phyloP scores from a whole-genome alignment of 1,140 invertebrate genomes.

The silkworm (Bombyx mori) region ASM3026992v2 NC_085129.1:6921001-6921500 shows the following conservation, averaged over 20 bases:
- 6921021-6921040: no score
- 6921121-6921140: no score
- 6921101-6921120: no score
- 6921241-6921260: neutral
- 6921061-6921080: no score
- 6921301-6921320: constrained; percentile 26
- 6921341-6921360: constrained; percentile 33
- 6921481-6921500: no score
- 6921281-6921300: constrained; percentile 9
- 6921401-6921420: constrained; percentile 35
- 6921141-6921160: no score
- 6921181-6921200: neutral
- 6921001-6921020: no score
- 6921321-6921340: constrained; percentile 34
- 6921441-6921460: constrained; percentile 16
- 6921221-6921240: neutral
- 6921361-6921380: constrained; percentile 36
- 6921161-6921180: no score
- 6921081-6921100: no score
- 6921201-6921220: neutral
- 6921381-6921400: constrained; percentile 31
- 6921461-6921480: neutral
- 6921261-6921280: constrained; percentile 8
- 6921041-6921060: no score
- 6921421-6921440: constrained; percentile 35